Conservation (phyloP, 2,113 vertebrate genomes). For the Xyrauchen texanus region DNA sequence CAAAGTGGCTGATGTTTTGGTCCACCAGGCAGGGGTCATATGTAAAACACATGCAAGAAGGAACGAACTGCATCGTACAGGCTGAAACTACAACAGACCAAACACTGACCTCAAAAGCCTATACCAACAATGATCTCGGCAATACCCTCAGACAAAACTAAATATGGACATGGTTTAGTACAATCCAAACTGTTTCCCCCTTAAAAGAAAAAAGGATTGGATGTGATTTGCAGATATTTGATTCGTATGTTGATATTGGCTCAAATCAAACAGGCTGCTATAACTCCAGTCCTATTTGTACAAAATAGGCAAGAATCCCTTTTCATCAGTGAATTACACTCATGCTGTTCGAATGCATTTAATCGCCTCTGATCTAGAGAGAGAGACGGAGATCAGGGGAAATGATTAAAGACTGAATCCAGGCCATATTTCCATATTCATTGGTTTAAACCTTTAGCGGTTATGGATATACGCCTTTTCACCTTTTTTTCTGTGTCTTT, state of each 20-base stretch:
- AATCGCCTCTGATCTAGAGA: background rate
- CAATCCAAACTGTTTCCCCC: too few relatives aligned
- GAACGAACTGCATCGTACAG: background rate
- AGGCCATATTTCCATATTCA: background rate
- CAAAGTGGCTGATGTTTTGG: background rate
- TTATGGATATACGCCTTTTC: background rate
- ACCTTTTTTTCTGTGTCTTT: background rate
- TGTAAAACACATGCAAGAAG: constrained; percentile 4
- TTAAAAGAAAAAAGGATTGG: background rate
- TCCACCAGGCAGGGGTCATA: background rate
- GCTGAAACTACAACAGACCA: background rate
- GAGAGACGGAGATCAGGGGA: background rate
- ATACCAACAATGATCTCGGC: background rate
- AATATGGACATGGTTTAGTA: background rate
- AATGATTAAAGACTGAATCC: constrained; percentile 19
- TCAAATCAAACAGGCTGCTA: background rate
- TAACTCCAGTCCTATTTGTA: background rate
- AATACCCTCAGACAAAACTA: background rate
- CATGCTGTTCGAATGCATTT: constrained; percentile 16
- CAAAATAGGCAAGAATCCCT: constrained; percentile 15
- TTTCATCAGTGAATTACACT: constrained; percentile 11
- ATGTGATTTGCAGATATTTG: background rate
- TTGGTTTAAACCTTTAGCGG: background rate
- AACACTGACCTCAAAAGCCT: background rate
- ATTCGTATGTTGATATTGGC: background rate